Evolutionary conservation across 2,888 invertebrate species (phyloP).

Genomic region (Chloroclystis v-ata): DNA sequence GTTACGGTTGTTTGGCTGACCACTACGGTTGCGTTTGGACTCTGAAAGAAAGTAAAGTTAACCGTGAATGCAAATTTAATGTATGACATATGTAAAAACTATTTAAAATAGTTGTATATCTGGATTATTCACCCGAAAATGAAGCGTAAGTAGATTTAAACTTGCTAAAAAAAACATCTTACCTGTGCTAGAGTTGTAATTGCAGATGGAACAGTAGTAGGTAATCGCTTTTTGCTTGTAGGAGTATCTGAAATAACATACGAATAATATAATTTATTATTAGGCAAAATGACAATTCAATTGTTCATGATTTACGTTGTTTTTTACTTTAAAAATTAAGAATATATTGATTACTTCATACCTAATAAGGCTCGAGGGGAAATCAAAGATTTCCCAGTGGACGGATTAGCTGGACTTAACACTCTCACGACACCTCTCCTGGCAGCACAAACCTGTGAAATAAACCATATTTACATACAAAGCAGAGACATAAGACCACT

Average conservation of each 20-base stretch:
- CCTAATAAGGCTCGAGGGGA: slow-evolving; percentile 70
- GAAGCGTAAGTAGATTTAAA: neutral
- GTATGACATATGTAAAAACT: too few relatives aligned
- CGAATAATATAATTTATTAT: too few relatives aligned
- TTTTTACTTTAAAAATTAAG: too few relatives aligned
- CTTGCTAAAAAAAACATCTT: too few relatives aligned
- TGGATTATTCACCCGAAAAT: too few relatives aligned
- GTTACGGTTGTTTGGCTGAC: slow-evolving; percentile 49
- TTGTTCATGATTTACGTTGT: too few relatives aligned
- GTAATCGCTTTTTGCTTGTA: slow-evolving; percentile 49
- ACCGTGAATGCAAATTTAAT: too few relatives aligned
- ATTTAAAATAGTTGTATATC: too few relatives aligned
- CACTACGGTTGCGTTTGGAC: slow-evolving; percentile 43
- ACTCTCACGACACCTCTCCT: slow-evolving; percentile 67
- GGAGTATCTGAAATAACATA: slow-evolving; percentile 41
- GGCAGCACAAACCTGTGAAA: slow-evolving; percentile 40
- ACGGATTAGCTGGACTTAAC: slow-evolving; percentile 61
- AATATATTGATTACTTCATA: too few relatives aligned
- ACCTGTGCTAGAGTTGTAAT: slow-evolving; percentile 58
- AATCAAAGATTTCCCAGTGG: slow-evolving; percentile 69
- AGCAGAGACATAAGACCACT: neutral
- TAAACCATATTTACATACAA: neutral
- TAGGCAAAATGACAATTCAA: too few relatives aligned
- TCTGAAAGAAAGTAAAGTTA: slow-evolving; percentile 37
- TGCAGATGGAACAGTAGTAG: slow-evolving; percentile 40